Percentiles rank a stretch among this genome's conserved stretches.
Evolutionary conservation across 2,888 invertebrate genomes (phyloP).

Genomic region (Carcina quercana): DNA sequence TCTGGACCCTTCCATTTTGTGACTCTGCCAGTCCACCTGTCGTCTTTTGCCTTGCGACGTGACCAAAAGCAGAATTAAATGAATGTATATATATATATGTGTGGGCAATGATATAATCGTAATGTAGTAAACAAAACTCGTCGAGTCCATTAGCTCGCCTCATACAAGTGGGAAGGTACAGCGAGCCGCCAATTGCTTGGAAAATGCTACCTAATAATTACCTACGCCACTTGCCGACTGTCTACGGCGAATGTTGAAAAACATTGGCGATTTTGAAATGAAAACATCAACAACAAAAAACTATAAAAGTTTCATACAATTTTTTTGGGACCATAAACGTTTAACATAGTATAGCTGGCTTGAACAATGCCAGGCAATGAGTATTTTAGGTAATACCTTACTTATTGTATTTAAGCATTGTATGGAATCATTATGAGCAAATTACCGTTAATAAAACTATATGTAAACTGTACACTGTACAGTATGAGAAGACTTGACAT

Average conservation of each 20-base stretch:
- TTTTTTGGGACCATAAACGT: neutral
- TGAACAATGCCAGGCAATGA: neutral
- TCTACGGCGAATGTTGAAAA: conserved; percentile 25
- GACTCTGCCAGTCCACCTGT: too few relatives aligned
- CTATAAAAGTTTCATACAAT: neutral
- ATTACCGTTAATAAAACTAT: neutral
- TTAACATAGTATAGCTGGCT: neutral
- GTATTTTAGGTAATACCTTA: neutral
- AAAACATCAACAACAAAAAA: too few relatives aligned
- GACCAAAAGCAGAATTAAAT: too few relatives aligned
- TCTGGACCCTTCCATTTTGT: too few relatives aligned
- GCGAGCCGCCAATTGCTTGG: conserved; percentile 46
- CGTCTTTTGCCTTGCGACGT: too few relatives aligned
- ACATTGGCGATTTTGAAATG: neutral
- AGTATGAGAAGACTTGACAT: neutral
- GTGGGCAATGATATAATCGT: too few relatives aligned
- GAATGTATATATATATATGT: too few relatives aligned
- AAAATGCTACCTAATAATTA: conserved; percentile 42
- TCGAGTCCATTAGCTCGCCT: conserved; percentile 22
- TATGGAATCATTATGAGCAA: neutral
- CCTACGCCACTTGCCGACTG: conserved; percentile 16
- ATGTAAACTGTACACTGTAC: neutral
- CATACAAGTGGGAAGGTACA: conserved; percentile 26
- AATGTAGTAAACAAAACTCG: conserved; percentile 3
- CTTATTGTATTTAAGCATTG: neutral